A percentile compares a stretch with the other conserved stretches of the same genome.
Conservation (phyloP, 2,113 vertebrate genomes). For the Sinocyclocheilus anophthalmus region DNA sequence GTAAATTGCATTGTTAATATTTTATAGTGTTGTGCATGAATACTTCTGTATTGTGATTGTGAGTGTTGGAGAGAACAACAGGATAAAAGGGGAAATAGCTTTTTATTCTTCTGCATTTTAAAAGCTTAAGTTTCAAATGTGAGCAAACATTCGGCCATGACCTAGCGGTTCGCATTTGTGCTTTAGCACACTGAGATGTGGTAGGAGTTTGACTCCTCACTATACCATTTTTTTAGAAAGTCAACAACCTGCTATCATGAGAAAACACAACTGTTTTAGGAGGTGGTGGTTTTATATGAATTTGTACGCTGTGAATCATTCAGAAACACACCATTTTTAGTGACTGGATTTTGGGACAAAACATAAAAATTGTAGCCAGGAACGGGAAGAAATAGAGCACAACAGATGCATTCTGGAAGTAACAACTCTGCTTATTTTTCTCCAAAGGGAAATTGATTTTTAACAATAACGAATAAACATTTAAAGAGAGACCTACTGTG, state of each 20-base stretch:
- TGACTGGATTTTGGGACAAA: no score
- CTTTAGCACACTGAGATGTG: neutral
- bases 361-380: no score
- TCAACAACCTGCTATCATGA: neutral
- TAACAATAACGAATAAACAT: no score
- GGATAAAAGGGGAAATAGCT: neutral
- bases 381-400: no score
- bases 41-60: slow-evolving; percentile 10
- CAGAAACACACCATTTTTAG: no score
- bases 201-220: neutral
- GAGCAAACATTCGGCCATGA: neutral
- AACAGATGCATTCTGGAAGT: no score
- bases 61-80: neutral
- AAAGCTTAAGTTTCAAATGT: neutral
- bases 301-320: no score
- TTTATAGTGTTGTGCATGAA: slow-evolving; percentile 21
- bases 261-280: no score
- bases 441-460: no score
- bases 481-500: no score
- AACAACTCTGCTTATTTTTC: no score
- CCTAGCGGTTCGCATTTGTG: neutral
- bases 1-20: slow-evolving; percentile 38
- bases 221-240: neutral
- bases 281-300: no score
- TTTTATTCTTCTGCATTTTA: neutral